Conservation (phyloP, 2,113 vertebrate genomes). For the Piprites chloris region DNA sequence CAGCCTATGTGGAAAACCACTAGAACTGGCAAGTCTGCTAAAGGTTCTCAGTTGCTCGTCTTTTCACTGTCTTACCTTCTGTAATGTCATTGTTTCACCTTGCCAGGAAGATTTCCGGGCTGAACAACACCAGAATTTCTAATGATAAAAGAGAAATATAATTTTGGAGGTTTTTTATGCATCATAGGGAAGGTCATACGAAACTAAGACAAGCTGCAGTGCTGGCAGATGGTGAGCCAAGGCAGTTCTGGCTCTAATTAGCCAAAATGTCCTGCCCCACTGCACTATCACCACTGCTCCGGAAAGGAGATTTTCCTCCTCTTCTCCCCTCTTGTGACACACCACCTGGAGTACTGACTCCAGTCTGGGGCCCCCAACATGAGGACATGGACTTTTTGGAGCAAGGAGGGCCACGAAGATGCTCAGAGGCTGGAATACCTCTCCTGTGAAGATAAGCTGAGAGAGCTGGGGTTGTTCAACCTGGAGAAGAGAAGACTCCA, state of each 20-base stretch:
- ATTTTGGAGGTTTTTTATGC: background rate
- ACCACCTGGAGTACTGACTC: background rate
- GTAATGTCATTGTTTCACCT: background rate
- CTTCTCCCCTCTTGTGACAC: background rate
- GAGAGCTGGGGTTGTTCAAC: background rate
- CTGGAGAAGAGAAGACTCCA: background rate
- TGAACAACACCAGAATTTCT: background rate
- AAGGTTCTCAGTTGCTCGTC: background rate
- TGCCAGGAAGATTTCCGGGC: background rate
- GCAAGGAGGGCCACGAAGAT: background rate
- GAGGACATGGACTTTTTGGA: background rate
- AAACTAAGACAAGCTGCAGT: background rate
- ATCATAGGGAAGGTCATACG: background rate
- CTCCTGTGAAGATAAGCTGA: background rate
- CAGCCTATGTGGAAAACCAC: background rate
- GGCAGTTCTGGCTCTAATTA: background rate
- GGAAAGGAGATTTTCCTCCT: background rate
- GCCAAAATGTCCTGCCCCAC: background rate
- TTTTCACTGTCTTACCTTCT: background rate
- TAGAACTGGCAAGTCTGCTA: background rate
- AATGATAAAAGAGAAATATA: background rate
- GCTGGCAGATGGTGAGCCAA: background rate
- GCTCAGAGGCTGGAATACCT: background rate
- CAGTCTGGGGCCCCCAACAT: background rate
- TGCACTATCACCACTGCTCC: background rate